Evolutionary conservation across 2,888 invertebrate genomes (phyloP).

Genomic region (Liopterus haemorrhoidalis): DNA sequence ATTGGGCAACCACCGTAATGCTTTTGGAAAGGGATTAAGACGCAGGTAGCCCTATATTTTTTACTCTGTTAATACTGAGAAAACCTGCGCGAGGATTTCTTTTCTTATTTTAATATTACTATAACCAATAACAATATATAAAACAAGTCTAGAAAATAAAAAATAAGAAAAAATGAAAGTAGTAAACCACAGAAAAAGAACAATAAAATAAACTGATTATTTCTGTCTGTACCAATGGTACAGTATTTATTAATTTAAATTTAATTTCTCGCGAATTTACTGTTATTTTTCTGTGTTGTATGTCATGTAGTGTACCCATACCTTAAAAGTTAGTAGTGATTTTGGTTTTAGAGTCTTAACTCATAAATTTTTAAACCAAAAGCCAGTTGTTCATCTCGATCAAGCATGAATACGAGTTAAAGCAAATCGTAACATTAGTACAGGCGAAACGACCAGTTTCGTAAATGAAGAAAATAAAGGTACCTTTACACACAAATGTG

Average conservation of each 20-base stretch:
- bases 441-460: conserved; percentile 24
- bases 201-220: conserved; percentile 13
- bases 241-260: conserved; percentile 11
- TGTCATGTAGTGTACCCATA: conserved; percentile 17
- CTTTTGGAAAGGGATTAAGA: no score
- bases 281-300: conserved; percentile 24
- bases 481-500: conserved; percentile 21
- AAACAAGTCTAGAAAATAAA: background rate
- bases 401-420: conserved; percentile 24
- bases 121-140: background rate
- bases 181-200: conserved; percentile 22
- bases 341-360: conserved; percentile 13
- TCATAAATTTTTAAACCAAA: conserved; percentile 9
- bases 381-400: conserved; percentile 20
- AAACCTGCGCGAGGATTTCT: no score
- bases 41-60: no score
- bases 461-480: conserved; percentile 24
- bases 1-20: no score
- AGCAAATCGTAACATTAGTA: conserved; percentile 25
- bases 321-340: conserved; percentile 13
- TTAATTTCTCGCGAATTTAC: background rate
- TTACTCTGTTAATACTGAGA: no score
- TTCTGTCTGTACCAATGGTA: conserved; percentile 21
- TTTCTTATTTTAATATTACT: background rate
- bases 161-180: conserved; percentile 1